A percentile compares a stretch with the other conserved stretches of the same genome.
Evolutionary conservation across 2,797 vertebrate species (phyloP).

Genomic region (Smutsia temminckii): DNA sequence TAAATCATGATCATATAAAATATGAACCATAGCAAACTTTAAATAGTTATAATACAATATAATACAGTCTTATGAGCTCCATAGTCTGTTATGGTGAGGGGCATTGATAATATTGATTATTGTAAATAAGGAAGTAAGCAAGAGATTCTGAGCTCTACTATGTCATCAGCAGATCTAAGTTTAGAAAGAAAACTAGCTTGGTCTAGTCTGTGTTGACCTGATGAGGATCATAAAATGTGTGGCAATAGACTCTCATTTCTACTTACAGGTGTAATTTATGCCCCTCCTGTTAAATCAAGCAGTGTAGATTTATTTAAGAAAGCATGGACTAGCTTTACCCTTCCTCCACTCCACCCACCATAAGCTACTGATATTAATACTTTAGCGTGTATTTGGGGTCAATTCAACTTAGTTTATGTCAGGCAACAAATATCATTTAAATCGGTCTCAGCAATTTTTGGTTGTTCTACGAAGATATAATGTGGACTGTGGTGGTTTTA

Average conservation of each 20-base stretch:
- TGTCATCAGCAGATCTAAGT: background rate
- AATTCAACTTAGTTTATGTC: background rate
- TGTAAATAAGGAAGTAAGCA: background rate
- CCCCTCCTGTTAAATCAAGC: background rate
- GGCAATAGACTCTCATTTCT: background rate
- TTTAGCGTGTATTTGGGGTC: background rate
- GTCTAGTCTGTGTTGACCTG: background rate
- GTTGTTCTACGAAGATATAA: background rate
- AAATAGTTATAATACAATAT: background rate
- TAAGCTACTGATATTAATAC: background rate
- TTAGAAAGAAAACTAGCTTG: slow-evolving; percentile 58
- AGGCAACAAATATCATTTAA: background rate
- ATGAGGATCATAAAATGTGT: background rate
- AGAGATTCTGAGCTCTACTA: background rate
- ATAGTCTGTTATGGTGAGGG: background rate
- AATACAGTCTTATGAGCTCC: background rate
- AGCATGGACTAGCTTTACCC: background rate
- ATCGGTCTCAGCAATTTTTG: background rate
- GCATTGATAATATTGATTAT: background rate
- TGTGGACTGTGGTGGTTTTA: slow-evolving; percentile 11
- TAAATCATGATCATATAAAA: slow-evolving; percentile 17
- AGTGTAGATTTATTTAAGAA: background rate
- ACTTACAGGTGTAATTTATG: background rate
- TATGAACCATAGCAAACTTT: background rate
- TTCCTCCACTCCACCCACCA: background rate